A percentile compares a stretch with the other conserved stretches of the same genome.
Conservation (phyloP, 1,140 invertebrate species). For the Sitophilus oryzae region DNA sequence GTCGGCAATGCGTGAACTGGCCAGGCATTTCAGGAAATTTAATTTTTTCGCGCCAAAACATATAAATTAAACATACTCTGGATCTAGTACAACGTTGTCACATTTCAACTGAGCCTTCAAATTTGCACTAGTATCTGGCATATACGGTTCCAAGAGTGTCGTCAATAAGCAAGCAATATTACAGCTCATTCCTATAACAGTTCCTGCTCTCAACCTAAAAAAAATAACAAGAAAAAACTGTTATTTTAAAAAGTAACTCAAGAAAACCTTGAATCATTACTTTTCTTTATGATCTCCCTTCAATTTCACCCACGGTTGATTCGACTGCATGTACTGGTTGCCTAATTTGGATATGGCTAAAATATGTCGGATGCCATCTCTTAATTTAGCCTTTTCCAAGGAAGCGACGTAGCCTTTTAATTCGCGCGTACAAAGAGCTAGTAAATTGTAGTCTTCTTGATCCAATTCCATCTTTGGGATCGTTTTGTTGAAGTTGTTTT, state of each 20-base stretch:
- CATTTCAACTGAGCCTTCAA: slow-evolving; percentile 69
- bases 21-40: background rate
- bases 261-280: slow-evolving; percentile 50
- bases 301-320: slow-evolving; percentile 90
- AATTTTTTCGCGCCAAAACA: background rate
- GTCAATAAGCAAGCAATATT: slow-evolving; percentile 82
- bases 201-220: slow-evolving; percentile 66
- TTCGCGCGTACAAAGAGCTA: slow-evolving; percentile 80
- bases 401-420: slow-evolving; percentile 70
- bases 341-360: slow-evolving; percentile 85
- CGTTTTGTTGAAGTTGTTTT: slow-evolving; percentile 74
- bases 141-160: slow-evolving; percentile 81
- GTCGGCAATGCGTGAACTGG: too few relatives aligned
- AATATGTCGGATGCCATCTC: slow-evolving; percentile 83
- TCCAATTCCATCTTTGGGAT: slow-evolving; percentile 68
- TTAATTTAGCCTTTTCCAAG: slow-evolving; percentile 76
- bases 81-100: slow-evolving; percentile 50
- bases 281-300: slow-evolving; percentile 75
- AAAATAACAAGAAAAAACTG: slow-evolving; percentile 14
- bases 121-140: slow-evolving; percentile 72
- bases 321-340: slow-evolving; percentile 94
- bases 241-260: background rate
- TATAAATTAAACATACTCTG: slow-evolving; percentile 43
- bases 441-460: slow-evolving; percentile 66
- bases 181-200: slow-evolving; percentile 78